Percentiles rank a stretch among this genome's conserved stretches.
These are phyloP conservation scores for Pelodiscus sinensis DNA, from an alignment of 2,113 vertebrate species.

Conservation along the genomic window DNA sequence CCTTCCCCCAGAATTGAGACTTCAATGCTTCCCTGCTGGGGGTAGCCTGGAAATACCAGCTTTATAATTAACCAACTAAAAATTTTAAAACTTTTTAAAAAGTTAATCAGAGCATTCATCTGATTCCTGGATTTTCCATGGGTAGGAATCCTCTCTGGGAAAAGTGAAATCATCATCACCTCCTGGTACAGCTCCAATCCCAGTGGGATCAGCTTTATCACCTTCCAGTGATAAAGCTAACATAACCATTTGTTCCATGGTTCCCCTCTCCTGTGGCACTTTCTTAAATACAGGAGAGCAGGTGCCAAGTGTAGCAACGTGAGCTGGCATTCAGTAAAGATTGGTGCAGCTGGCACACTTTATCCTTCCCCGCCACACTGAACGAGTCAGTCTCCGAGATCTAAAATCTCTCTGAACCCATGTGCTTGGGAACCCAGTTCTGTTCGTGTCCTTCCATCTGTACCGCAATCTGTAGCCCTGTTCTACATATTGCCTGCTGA, in stretches of 20 bases:
- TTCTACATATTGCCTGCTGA: background rate
- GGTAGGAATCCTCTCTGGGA: background rate
- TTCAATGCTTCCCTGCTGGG: conserved; percentile 3
- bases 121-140: conserved; percentile 22
- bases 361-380: background rate
- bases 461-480: background rate
- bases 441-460: background rate
- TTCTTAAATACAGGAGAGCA: background rate
- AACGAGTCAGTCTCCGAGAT: background rate
- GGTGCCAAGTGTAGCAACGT: background rate
- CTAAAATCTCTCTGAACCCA: background rate
- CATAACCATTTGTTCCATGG: background rate
- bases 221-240: background rate
- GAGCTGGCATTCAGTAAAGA: background rate
- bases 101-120: background rate
- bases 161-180: background rate
- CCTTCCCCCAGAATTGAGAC: conserved; percentile 41
- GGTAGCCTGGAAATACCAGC: conserved; percentile 43
- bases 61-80: conserved; percentile 35
- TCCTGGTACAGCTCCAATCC: background rate
- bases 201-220: background rate
- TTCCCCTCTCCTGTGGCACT: background rate
- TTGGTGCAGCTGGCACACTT: background rate
- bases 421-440: background rate
- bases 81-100: background rate